phyloP scores from a whole-genome alignment of 2,797 vertebrate genomes.

The Psittacula derbiana region DNA sequence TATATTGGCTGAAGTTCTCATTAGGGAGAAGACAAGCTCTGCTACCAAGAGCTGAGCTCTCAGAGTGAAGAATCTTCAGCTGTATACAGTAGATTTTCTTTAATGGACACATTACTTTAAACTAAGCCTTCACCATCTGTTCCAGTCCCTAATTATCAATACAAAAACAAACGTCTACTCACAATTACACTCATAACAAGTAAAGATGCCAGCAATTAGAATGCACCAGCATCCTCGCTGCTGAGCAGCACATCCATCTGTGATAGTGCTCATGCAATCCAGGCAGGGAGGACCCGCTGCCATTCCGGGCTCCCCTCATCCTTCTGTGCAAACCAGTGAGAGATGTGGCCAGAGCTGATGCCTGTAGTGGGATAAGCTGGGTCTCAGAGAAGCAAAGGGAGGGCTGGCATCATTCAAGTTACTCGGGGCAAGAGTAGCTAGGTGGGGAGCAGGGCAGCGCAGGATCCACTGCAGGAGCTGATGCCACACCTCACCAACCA shows the following conservation, averaged over 20 bases:
- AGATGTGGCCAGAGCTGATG: not conserved
- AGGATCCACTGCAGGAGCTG: not conserved
- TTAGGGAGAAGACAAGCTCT: not conserved
- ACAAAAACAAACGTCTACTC: slow-evolving; percentile 77
- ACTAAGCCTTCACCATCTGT: slow-evolving; percentile 75
- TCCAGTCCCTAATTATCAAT: slow-evolving; percentile 77
- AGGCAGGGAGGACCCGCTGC: not conserved
- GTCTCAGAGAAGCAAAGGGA: not conserved
- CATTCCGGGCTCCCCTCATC: not conserved
- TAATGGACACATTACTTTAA: slow-evolving; percentile 78
- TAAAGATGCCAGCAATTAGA: slow-evolving; percentile 76
- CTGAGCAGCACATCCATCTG: slow-evolving; percentile 58
- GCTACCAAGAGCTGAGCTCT: not conserved
- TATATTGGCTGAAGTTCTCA: not conserved
- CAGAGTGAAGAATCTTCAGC: slow-evolving; percentile 66
- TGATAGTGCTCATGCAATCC: slow-evolving; percentile 1
- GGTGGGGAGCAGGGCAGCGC: accelerated
- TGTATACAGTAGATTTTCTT: slow-evolving; percentile 76
- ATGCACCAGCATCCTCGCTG: slow-evolving; percentile 60
- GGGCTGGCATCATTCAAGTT: not conserved
- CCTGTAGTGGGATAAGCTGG: not conserved
- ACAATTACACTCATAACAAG: slow-evolving; percentile 75
- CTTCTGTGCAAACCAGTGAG: not conserved
- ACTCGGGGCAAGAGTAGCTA: not conserved
- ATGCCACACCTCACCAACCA: not conserved